Base-by-base conservation (phyloP, 2,797 vertebrate species). In the Melanotaenia pygmaea region DNA sequence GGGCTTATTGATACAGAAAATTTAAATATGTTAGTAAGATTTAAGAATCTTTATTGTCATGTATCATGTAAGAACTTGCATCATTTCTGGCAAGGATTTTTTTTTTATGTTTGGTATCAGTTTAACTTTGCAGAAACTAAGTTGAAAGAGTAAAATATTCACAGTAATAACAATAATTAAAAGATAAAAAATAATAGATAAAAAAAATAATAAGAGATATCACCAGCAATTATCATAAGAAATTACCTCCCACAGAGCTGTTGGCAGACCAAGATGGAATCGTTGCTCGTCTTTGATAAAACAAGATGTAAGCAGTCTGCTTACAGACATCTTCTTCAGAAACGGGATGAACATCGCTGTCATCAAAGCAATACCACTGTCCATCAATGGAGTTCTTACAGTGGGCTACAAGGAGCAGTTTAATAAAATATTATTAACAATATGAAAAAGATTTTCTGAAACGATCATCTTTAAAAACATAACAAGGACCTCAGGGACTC, bases 351-450 rank as follows among this genome's bases (percentile, higher is more conserved):
- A 99, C 98, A 0, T 98, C 97, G 0, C 97, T 99, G 79, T 99
- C 98, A 45, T 99, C 98, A 0, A 99, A 99, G 95, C 97, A 97
- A 84, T 99, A 99, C 98, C 98, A 99, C 88, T 96, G 95, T 14
- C 98, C 98, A 9, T 99, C 98, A 32, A 99, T 94, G 0, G 98
- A 99, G 93, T 99, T 99, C 92, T 99, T 99, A 88, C 98, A 99
- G 83, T 96, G 96, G 0, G 98, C 98, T 99, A 81, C 40, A 35
- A 59, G 50, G 72, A 30, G 20, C 7, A n/a, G n/a, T n/a, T 47
- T 20, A 59, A 0, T 22, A 57, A 28, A n/a, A 68, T 4, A 1
- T 38, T 20, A 51, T 5, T 22, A 51, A 70, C 32, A 72, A 26
- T 9, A 45, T 24, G 20, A 1, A 10, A 22, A 14, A 32, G 34